These are phyloP conservation scores for Telmatochromis sp. DNA, from an alignment of 2,113 vertebrate genomes.

Conservation along the genomic window DNA sequence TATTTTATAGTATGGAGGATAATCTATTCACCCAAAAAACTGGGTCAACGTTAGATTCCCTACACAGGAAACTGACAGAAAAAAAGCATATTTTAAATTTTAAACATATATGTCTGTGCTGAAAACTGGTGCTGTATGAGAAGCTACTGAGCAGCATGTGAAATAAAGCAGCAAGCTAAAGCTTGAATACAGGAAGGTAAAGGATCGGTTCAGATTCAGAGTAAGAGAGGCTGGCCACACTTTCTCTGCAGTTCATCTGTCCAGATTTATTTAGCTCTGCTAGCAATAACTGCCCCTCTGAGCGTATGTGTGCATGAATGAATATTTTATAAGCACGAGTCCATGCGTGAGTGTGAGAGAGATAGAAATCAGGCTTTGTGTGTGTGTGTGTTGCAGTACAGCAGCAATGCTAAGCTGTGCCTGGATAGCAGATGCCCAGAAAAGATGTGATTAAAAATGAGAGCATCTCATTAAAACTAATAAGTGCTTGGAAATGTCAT, in stretches of 20 bases:
- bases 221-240: not conserved
- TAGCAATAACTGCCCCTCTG: not conserved
- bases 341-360: not conserved
- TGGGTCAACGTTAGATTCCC: slow-evolving; percentile 36
- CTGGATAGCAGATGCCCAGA: slow-evolving; percentile 40
- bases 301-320: not conserved
- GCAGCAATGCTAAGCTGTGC: slow-evolving; percentile 21
- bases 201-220: not conserved
- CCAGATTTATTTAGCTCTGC: not conserved
- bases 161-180: not conserved
- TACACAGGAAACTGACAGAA: not conserved
- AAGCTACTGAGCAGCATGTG: not conserved
- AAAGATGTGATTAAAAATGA: slow-evolving; percentile 40
- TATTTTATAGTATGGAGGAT: slow-evolving; percentile 7
- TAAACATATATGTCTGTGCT: not conserved
- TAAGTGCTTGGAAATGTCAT: not conserved
- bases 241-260: not conserved
- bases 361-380: not conserved
- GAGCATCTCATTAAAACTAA: slow-evolving; percentile 17
- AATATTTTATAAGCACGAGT: not conserved
- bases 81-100: not conserved
- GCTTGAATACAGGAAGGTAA: not conserved
- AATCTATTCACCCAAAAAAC: slow-evolving; percentile 16
- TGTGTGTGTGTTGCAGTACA: not conserved
- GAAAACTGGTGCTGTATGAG: not conserved